Percentiles rank a stretch among this genome's conserved stretches.
These are phyloP conservation scores for Halyomorpha halys DNA, from an alignment of 1,140 invertebrate species.

Conservation along the genomic window DNA sequence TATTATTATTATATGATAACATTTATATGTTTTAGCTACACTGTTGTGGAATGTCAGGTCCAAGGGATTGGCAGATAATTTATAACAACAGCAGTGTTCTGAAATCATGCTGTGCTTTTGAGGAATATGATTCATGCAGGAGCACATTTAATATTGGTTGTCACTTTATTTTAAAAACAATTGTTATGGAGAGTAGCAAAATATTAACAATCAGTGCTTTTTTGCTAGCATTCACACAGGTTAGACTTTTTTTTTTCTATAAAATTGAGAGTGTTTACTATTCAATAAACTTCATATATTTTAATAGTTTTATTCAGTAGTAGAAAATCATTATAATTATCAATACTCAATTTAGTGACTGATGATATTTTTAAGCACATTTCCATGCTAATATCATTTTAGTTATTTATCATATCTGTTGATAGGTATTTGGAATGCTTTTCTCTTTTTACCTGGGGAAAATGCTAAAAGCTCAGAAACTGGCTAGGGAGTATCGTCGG, in stretches of 20 bases:
- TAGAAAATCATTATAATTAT: not conserved
- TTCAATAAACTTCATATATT: not conserved
- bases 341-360: not conserved
- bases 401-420: not conserved
- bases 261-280: too few relatives aligned
- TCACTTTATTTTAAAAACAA: not conserved
- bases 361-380: too few relatives aligned
- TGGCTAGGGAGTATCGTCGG: not conserved
- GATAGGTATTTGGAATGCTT: conserved; percentile 9
- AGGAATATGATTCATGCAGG: not conserved
- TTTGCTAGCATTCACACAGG: not conserved
- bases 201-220: conserved; percentile 3
- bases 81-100: not conserved
- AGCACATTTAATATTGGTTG: not conserved
- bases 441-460: not conserved
- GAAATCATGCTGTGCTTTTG: not conserved
- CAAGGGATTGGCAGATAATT: not conserved
- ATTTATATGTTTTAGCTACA: conserved; percentile 15
- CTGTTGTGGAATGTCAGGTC: not conserved
- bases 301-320: not conserved
- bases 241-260: not conserved
- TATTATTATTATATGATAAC: not conserved
- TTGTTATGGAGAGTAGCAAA: not conserved
- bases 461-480: not conserved
- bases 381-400: too few relatives aligned